phyloP scores from a whole-genome alignment of 2,113 vertebrate species.

The Pteropus alecto region DNA sequence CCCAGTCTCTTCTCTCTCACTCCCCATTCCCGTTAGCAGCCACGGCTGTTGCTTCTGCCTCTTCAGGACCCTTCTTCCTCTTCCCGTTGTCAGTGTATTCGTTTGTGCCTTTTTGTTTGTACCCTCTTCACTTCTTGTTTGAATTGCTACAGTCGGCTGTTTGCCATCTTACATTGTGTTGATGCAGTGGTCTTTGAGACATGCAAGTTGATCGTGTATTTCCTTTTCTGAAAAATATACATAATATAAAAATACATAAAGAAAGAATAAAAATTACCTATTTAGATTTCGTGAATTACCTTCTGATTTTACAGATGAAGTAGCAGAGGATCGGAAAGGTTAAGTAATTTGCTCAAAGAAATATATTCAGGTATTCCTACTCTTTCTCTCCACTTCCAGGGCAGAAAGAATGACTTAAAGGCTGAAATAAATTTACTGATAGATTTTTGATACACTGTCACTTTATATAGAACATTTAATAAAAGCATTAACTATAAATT shows the following conservation, averaged over 20 bases:
- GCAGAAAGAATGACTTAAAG: conserved; percentile 17
- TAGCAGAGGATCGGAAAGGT: not conserved
- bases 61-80: not conserved
- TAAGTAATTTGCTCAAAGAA: not conserved
- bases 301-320: not conserved
- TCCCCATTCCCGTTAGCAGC: not conserved
- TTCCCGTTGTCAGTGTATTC: not conserved
- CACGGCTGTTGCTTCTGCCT: not conserved
- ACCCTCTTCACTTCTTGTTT: not conserved
- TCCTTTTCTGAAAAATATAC: not conserved
- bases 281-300: not conserved
- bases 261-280: not conserved
- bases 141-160: not conserved
- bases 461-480: not conserved
- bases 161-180: not conserved
- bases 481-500: not conserved
- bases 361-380: not conserved
- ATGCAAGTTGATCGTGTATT: not conserved
- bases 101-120: not conserved
- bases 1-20: not conserved
- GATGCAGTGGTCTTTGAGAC: not conserved
- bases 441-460: not conserved
- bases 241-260: not conserved
- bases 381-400: not conserved
- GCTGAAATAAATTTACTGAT: not conserved